These are phyloP conservation scores for Sebastiscus albofasciatus DNA, from an alignment of 2,797 vertebrate species.

Conservation along the genomic window DNA sequence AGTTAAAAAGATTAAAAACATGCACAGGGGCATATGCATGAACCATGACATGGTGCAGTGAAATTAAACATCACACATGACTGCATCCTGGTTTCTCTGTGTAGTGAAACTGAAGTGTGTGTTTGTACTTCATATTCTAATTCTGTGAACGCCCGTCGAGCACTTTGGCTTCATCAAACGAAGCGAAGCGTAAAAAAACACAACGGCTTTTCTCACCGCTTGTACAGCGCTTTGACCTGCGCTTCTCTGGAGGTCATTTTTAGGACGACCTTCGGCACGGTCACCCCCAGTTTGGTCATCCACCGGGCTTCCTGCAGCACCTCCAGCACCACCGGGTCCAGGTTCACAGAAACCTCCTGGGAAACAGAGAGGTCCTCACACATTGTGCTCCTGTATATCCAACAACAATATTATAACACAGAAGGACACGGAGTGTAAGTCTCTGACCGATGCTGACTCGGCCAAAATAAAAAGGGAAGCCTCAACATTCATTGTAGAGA, in stretches of 20 bases:
- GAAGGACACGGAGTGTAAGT: too few relatives aligned
- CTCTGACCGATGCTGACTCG: too few relatives aligned
- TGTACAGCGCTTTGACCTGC: constrained; percentile 78
- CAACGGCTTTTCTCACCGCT: constrained; percentile 62
- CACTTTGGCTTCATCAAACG: not conserved
- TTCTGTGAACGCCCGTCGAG: too few relatives aligned
- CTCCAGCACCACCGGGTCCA: constrained; percentile 84
- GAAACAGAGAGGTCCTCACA: constrained; percentile 1
- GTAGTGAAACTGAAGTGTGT: not conserved
- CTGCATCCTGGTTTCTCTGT: too few relatives aligned
- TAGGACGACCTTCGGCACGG: constrained; percentile 76
- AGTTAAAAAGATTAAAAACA: not conserved
- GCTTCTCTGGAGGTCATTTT: constrained; percentile 75
- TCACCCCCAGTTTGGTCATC: constrained; percentile 81
- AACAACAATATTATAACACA: not conserved
- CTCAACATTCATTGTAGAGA: too few relatives aligned
- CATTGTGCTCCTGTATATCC: not conserved
- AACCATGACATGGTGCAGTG: not conserved
- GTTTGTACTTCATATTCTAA: not conserved
- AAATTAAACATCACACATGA: not conserved
- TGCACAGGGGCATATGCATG: not conserved
- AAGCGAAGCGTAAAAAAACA: not conserved
- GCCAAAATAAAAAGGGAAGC: too few relatives aligned
- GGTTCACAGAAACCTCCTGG: constrained; percentile 85
- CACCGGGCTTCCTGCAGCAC: constrained; percentile 85